These are phyloP conservation scores for Chinchilla lanigera DNA, from an alignment of 2,113 vertebrate species.

Conservation along the genomic window DNA sequence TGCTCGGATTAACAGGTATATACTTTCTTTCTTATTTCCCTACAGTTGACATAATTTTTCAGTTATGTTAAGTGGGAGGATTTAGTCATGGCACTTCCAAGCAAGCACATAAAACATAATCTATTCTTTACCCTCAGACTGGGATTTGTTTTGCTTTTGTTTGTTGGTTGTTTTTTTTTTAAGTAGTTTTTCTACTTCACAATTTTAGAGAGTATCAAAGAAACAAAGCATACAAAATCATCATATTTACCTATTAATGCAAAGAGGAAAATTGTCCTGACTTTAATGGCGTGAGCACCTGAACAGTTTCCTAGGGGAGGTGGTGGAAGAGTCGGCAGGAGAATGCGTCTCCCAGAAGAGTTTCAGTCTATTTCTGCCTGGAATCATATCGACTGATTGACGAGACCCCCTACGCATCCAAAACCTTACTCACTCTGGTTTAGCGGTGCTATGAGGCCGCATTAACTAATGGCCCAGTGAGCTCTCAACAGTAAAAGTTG, in stretches of 20 bases:
- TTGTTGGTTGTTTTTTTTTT: not conserved
- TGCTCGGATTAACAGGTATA: too few species aligned
- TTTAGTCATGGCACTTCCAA: not conserved
- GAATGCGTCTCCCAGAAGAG: conserved; percentile 27
- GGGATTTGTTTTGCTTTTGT: not conserved
- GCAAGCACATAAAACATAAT: not conserved
- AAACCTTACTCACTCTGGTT: conserved; percentile 31
- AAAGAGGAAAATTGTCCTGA: not conserved
- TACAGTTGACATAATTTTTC: not conserved
- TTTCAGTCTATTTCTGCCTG: conserved; percentile 58
- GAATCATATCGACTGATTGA: not conserved
- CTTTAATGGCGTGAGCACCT: not conserved
- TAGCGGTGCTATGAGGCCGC: conserved; percentile 38
- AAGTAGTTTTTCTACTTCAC: not conserved
- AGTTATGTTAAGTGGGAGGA: not conserved
- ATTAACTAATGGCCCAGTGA: conserved; percentile 56
- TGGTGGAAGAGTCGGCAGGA: not conserved
- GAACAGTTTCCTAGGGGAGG: not conserved
- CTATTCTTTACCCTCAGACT: not conserved
- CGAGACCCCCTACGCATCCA: conserved; percentile 13
- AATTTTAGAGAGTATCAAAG: not conserved
- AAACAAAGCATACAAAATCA: not conserved
- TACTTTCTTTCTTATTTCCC: not conserved
- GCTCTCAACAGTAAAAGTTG: conserved; percentile 49
- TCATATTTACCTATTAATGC: conserved; percentile 2